Evolutionary conservation across 2,888 invertebrate species (phyloP).

Genomic region (Lapara coniferarum): DNA sequence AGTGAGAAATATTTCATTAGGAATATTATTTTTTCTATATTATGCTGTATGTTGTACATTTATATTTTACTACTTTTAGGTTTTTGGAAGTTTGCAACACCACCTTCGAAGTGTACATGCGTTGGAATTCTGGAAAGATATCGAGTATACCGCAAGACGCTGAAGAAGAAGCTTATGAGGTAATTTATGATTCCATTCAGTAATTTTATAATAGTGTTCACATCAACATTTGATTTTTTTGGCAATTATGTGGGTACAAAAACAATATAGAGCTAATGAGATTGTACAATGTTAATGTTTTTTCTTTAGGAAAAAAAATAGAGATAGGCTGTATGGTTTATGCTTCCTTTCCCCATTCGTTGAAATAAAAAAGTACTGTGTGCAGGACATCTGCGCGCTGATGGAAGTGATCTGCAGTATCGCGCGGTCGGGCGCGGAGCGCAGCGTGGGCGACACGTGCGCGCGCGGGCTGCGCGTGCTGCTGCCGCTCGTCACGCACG

Average conservation of each 20-base stretch:
- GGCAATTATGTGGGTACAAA: neutral
- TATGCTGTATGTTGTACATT: neutral
- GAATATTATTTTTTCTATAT: neutral
- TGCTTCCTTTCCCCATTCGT: neutral
- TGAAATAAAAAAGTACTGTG: constrained; percentile 42
- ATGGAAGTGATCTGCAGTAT: constrained; percentile 87
- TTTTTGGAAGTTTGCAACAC: constrained; percentile 87
- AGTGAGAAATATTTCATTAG: constrained; percentile 32
- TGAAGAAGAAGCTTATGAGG: constrained; percentile 85
- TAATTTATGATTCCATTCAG: constrained; percentile 36
- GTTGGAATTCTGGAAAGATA: constrained; percentile 86
- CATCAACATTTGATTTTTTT: neutral
- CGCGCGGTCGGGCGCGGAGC: constrained; percentile 58
- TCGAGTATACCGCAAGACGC: constrained; percentile 86
- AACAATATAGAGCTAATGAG: too few relatives aligned
- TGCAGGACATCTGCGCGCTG: constrained; percentile 89
- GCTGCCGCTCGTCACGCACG: constrained; percentile 59
- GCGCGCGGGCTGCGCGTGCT: constrained; percentile 67
- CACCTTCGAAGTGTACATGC: constrained; percentile 87
- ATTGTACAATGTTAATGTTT: too few relatives aligned
- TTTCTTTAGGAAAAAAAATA: too few relatives aligned
- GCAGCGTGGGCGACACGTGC: constrained; percentile 56
- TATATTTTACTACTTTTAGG: constrained; percentile 44
- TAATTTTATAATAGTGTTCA: neutral
- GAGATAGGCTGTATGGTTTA: neutral